A percentile compares a stretch with the other conserved stretches of the same genome.
Evolutionary conservation across 2,797 vertebrate species (phyloP).

Genomic region (Gymnopithys bicolor): DNA sequence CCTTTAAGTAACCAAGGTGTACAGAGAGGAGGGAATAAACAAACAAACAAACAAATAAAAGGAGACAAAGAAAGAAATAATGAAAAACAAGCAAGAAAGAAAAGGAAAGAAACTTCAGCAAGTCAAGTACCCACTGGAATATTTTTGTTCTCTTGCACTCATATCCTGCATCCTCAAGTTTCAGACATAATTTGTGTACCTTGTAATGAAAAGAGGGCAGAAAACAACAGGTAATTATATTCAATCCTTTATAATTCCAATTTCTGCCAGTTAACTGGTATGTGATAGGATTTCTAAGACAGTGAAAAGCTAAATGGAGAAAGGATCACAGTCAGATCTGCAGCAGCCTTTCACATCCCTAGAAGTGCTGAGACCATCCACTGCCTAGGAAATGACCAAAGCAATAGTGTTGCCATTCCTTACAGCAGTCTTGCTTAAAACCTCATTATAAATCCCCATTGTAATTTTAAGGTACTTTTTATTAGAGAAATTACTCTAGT

Average conservation of each 20-base stretch:
- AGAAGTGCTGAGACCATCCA: neutral
- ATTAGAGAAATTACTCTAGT: neutral
- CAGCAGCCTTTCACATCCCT: neutral
- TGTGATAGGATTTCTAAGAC: neutral
- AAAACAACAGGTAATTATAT: neutral
- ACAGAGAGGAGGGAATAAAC: neutral
- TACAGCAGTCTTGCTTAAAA: neutral
- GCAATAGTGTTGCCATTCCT: neutral
- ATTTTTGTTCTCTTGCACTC: neutral
- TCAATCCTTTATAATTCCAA: neutral
- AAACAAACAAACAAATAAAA: neutral
- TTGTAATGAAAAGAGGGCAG: neutral
- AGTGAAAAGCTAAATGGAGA: neutral
- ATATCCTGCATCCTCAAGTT: neutral
- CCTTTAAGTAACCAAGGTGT: conserved; percentile 35
- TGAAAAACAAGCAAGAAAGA: neutral
- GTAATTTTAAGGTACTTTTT: neutral
- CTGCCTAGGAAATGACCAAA: neutral
- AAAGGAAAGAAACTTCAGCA: neutral
- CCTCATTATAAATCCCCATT: neutral
- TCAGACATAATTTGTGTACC: neutral
- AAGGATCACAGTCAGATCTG: neutral
- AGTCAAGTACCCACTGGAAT: neutral
- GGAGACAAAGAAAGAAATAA: neutral
- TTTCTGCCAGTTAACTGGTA: neutral